Percentiles rank a stretch among this genome's conserved stretches.
Evolutionary conservation across 2,113 vertebrate species (phyloP).

Genomic region (Silurus glanis): DNA sequence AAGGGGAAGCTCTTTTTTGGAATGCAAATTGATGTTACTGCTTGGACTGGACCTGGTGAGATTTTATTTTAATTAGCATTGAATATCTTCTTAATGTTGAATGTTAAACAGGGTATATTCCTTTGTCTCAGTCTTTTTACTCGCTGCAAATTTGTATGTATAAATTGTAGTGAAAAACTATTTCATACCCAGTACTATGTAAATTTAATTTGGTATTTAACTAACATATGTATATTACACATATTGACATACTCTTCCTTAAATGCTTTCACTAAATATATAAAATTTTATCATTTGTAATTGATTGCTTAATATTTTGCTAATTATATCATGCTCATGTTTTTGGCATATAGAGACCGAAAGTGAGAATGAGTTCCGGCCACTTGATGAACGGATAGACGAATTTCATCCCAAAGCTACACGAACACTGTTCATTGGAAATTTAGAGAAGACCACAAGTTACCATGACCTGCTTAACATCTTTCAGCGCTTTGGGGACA

Average conservation of each 20-base stretch:
- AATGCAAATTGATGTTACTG: slow-evolving; percentile 98
- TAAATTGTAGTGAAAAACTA: background rate
- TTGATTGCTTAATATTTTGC: background rate
- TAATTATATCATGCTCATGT: background rate
- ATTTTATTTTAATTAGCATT: slow-evolving; percentile 16
- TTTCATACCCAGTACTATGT: background rate
- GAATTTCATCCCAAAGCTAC: slow-evolving; percentile 99
- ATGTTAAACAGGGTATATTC: background rate
- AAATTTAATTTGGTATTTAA: background rate
- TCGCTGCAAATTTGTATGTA: background rate
- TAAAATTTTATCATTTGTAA: background rate
- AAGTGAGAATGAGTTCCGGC: slow-evolving; percentile 97
- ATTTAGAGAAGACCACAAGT: slow-evolving; percentile 95
- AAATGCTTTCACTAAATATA: background rate
- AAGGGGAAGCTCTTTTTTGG: slow-evolving; percentile 99
- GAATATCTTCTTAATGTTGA: background rate
- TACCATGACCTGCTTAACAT: slow-evolving; percentile 95
- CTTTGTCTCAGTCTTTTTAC: background rate
- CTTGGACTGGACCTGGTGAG: slow-evolving; percentile 96
- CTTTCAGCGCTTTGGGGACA: slow-evolving; percentile 97
- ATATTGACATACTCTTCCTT: background rate
- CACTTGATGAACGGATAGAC: slow-evolving; percentile 96
- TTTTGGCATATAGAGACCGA: slow-evolving; percentile 84
- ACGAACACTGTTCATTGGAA: slow-evolving; percentile 95
- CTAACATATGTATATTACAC: background rate